Evolutionary conservation across 1,140 invertebrate genomes (phyloP).

Genomic region (Oncopodura yosiiana): DNA sequence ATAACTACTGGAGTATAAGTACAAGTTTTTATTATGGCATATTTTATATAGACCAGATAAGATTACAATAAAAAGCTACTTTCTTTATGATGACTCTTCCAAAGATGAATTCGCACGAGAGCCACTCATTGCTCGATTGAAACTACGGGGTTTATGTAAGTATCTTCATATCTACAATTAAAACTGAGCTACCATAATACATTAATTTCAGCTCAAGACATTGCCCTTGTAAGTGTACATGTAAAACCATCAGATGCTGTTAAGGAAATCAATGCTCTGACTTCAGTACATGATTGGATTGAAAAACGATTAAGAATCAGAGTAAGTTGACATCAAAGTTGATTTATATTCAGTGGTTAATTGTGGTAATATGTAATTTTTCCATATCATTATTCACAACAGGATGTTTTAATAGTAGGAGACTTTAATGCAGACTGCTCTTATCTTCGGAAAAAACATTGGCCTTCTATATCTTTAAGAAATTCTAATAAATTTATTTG

Average conservation of each 20-base stretch:
- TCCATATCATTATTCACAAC: not conserved
- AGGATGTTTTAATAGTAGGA: conserved; percentile 40
- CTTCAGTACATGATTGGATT: conserved; percentile 35
- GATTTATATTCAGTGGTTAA: not conserved
- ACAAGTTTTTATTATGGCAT: not conserved
- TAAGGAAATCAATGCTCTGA: conserved; percentile 37
- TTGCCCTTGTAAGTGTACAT: conserved; percentile 37
- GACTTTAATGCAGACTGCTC: conserved; percentile 42
- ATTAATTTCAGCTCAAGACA: not conserved
- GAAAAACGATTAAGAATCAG: conserved; percentile 31
- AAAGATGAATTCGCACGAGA: conserved; percentile 15
- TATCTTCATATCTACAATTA: not conserved
- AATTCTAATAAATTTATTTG: conserved; percentile 38
- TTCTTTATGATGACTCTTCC: conserved; percentile 1
- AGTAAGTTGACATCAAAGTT: conserved; percentile 16
- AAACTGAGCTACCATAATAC: not conserved
- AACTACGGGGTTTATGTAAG: conserved; percentile 6
- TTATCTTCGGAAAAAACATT: conserved; percentile 37
- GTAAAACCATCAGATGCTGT: conserved; percentile 36
- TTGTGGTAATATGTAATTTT: not conserved
- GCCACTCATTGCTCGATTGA: conserved; percentile 8
- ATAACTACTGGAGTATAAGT: too few relatives aligned
- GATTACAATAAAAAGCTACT: conserved; percentile 5
- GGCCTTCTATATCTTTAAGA: conserved; percentile 36
- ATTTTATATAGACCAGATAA: conserved; percentile 2